These are phyloP conservation scores for Aspidoscelis tigris DNA, from an alignment of 2,113 vertebrate species.

Conservation along the genomic window DNA sequence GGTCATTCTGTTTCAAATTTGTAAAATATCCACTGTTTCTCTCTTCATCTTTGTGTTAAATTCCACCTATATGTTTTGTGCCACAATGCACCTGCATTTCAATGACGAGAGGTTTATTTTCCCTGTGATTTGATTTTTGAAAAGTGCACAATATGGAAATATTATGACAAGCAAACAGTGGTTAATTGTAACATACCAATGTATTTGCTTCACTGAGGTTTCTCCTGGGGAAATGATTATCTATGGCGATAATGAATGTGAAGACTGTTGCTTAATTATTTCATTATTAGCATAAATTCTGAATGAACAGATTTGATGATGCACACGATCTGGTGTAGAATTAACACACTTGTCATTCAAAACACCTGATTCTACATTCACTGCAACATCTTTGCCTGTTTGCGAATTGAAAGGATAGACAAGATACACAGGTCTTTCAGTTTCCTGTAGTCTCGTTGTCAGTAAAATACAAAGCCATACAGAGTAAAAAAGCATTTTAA, in stretches of 20 bases:
- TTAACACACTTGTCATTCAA: conserved; percentile 3
- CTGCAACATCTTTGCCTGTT: neutral
- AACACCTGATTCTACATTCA: neutral
- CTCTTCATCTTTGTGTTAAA: neutral
- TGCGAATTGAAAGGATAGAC: too few species aligned
- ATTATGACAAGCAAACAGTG: conserved; percentile 8
- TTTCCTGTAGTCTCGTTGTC: neutral
- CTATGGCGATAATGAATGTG: neutral
- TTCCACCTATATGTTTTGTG: neutral
- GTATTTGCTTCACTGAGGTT: neutral
- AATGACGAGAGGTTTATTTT: neutral
- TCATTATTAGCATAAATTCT: conserved; percentile 11
- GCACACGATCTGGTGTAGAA: conserved; percentile 15
- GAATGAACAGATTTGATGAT: conserved; percentile 9
- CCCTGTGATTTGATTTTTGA: neutral
- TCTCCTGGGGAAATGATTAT: conserved; percentile 7
- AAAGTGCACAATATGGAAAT: neutral
- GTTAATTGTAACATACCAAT: conserved; percentile 26
- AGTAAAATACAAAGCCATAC: neutral
- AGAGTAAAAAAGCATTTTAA: neutral
- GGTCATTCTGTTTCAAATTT: too few species aligned
- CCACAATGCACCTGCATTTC: conserved; percentile 1
- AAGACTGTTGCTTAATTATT: neutral
- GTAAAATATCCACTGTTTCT: too few species aligned
- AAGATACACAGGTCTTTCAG: neutral